phyloP scores from a whole-genome alignment of 2,888 invertebrate species.

The Bhutanitis thaidina region DNA sequence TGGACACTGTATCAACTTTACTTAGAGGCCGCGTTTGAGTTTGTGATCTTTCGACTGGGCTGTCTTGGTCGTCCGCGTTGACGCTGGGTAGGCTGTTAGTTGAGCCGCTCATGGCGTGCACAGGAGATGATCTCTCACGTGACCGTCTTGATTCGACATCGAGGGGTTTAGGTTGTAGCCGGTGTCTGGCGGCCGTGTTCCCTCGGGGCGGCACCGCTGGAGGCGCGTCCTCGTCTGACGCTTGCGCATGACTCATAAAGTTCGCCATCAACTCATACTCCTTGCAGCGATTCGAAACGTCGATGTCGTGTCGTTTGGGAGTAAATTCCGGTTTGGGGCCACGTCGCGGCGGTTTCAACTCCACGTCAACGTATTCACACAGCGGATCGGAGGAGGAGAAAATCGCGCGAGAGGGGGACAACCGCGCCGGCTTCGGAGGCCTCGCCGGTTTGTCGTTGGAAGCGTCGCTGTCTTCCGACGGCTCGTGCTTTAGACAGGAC shows the following conservation, averaged over 20 bases:
- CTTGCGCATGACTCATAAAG: slow-evolving; percentile 53
- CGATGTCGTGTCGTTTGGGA: slow-evolving; percentile 31
- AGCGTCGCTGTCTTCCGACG: slow-evolving; percentile 60
- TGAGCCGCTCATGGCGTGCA: slow-evolving; percentile 74
- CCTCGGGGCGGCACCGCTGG: slow-evolving; percentile 57
- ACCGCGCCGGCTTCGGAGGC: slow-evolving; percentile 61
- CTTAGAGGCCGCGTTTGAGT: slow-evolving; percentile 28
- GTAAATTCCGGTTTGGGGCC: slow-evolving; percentile 35
- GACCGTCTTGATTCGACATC: slow-evolving; percentile 83
- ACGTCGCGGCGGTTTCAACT: slow-evolving; percentile 42
- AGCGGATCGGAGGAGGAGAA: slow-evolving; percentile 32
- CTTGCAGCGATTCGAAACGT: slow-evolving; percentile 39
- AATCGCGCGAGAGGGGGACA: slow-evolving; percentile 47
- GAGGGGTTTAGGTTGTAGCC: slow-evolving; percentile 31
- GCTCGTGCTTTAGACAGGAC: slow-evolving; percentile 65
- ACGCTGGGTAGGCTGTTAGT: slow-evolving; percentile 29
- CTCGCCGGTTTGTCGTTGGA: slow-evolving; percentile 58
- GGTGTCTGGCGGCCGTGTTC: slow-evolving; percentile 33
- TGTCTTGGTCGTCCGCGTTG: slow-evolving; percentile 22
- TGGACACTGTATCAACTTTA: slow-evolving; percentile 43
- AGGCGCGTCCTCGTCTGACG: slow-evolving; percentile 41
- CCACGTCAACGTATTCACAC: slow-evolving; percentile 52
- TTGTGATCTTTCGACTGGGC: slow-evolving; percentile 19
- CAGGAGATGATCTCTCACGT: slow-evolving; percentile 78
- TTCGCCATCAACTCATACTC: slow-evolving; percentile 73